Conservation (phyloP, 2,113 vertebrate species). For the Engraulis encrasicolus region DNA sequence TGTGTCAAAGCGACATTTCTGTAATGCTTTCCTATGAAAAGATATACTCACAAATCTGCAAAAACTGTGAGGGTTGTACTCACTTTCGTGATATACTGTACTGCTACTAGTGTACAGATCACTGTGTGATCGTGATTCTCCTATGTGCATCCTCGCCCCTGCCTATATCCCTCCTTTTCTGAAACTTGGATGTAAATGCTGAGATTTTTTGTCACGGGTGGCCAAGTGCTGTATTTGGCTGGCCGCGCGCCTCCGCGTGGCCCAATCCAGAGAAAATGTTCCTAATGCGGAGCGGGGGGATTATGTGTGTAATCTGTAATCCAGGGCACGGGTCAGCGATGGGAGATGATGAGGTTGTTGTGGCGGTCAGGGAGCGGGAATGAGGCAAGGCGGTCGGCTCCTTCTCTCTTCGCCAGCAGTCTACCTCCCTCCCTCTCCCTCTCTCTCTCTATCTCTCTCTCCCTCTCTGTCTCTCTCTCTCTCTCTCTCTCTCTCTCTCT, state of each 20-base stretch:
- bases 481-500: not conserved
- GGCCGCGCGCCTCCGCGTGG: not conserved
- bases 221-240: not conserved
- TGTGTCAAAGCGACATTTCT: too few species aligned
- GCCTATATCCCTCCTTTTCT: too few species aligned
- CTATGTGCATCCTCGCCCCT: too few species aligned
- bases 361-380: not conserved
- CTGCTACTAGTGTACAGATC: too few species aligned
- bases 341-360: constrained; percentile 10
- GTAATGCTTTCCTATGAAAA: too few species aligned
- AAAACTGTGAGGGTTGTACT: too few species aligned
- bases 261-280: constrained; percentile 10
- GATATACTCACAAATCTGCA: too few species aligned
- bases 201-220: not conserved
- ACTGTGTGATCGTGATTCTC: too few species aligned
- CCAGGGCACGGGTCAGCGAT: constrained; percentile 6
- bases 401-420: not conserved
- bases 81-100: too few species aligned
- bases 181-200: not conserved
- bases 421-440: not conserved
- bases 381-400: not conserved
- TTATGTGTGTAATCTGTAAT: constrained; percentile 19
- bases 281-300: constrained; percentile 7
- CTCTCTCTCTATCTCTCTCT: not conserved
- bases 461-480: too few species aligned